Conservation (phyloP, 2,113 vertebrate genomes). For the Puma concolor region DNA sequence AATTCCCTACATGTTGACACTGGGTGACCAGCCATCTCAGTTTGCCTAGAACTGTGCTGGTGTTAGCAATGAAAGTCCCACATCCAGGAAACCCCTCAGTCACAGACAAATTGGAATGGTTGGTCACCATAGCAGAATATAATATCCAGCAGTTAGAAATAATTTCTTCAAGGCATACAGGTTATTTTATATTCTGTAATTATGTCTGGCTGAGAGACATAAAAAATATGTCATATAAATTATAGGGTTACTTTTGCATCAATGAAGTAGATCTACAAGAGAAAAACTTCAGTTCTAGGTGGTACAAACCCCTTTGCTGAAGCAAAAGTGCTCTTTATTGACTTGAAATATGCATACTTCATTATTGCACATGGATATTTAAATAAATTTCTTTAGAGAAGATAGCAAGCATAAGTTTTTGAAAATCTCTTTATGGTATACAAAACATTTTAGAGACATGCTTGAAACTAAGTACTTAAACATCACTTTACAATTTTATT, state of each 20-base stretch:
- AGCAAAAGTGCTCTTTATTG: neutral
- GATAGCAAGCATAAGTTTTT: neutral
- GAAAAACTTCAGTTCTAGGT: neutral
- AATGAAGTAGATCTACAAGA: neutral
- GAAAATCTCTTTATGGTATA: conserved; percentile 34
- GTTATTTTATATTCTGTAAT: neutral
- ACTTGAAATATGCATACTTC: conserved; percentile 17
- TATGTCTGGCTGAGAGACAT: neutral
- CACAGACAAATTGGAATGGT: neutral
- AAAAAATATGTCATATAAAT: neutral
- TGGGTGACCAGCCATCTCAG: neutral
- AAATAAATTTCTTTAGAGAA: conserved; percentile 31
- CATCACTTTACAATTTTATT: conserved; percentile 67
- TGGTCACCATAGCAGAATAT: neutral
- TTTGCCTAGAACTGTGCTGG: neutral
- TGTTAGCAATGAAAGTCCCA: neutral
- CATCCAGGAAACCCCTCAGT: neutral
- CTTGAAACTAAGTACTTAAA: neutral
- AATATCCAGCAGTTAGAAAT: neutral
- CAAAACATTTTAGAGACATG: conserved; percentile 50
- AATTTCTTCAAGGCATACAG: neutral
- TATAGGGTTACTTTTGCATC: neutral
- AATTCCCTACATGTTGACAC: neutral
- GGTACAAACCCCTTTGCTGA: neutral
- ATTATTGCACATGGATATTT: neutral